Evolutionary conservation across 1,140 invertebrate genomes (phyloP), one percentile per base, ranked within the genome.

Genomic region (Platorchestia sp.): DNA sequence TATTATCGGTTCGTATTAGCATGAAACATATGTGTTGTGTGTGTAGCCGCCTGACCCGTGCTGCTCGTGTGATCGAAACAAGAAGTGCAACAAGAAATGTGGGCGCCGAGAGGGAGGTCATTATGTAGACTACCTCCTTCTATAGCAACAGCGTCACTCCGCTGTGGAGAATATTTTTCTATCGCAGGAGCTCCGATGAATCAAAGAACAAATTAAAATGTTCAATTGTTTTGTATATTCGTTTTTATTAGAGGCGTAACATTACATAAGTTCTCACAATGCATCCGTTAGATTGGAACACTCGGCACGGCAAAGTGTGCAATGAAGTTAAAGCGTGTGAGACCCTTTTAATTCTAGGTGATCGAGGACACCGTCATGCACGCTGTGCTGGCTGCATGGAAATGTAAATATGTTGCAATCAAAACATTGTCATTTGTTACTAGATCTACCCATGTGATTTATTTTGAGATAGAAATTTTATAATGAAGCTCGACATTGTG

Each of bases 401-500:
- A 75, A 75, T 75, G 59, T 75, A 75, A 75, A 75, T 75, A 75
- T 75, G 59, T 75, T 75, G 47, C 27, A 75, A 75, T 75, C 59
- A 75, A 75, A 75, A 75, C 59, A 75, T 75, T 75, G 59, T 36
- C 59, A 75, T 75, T 75, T 75, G 59, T 75, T 75, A 75, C 59
- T 75, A 75, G 7, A 75, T 75, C 14, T 75, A 75, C 59, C 14
- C 59, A 75, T 75, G 14, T 14, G 36, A 75, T 27, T 75, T 22
- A 75, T 75, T 75, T 75, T 75, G 59, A 75, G 59, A 75, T 10
- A 75, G 10, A 75, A 75, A 75, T 75, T 75, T 75, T 75, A 36
- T 75, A 75, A 14, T 75, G 27, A 75, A 75, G 59, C 36, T 75
- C 27, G 27, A 10, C 27, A 75, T 36, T 36, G 27, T 36, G 36